Evolutionary conservation across 1,140 invertebrate species (phyloP).

Genomic region (Halyomorpha halys): DNA sequence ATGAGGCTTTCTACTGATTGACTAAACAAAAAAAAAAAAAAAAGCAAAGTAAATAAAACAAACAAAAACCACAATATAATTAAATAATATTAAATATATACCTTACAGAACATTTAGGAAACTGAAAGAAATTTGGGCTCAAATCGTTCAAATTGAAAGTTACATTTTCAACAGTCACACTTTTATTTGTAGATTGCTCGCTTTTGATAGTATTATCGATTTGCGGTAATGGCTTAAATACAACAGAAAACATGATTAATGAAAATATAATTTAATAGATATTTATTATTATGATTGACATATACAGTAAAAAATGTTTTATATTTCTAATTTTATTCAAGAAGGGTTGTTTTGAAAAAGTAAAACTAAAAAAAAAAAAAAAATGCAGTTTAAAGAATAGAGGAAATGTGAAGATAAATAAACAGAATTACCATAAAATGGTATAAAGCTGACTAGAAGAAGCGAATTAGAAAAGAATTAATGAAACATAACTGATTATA

Average conservation of each 20-base stretch:
- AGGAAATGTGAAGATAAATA: too few species aligned
- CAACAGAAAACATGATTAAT: slow-evolving; percentile 12
- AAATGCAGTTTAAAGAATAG: too few species aligned
- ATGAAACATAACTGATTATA: too few species aligned
- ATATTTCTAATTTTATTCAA: too few species aligned
- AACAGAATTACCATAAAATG: too few species aligned
- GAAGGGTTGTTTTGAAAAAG: too few species aligned
- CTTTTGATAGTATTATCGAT: not conserved
- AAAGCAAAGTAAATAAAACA: too few species aligned
- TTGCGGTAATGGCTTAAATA: not conserved
- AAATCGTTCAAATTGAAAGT: slow-evolving; percentile 9
- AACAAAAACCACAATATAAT: not conserved
- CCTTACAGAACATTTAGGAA: slow-evolving; percentile 56
- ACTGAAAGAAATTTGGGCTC: slow-evolving; percentile 31
- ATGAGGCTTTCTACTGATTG: slow-evolving; percentile 1
- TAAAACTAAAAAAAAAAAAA: slow-evolving; percentile 15
- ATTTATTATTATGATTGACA: too few species aligned
- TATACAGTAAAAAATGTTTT: too few species aligned
- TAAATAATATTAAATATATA: slow-evolving; percentile 31
- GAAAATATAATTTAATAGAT: too few species aligned
- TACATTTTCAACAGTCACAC: not conserved
- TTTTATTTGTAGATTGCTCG: not conserved
- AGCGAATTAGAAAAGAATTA: too few species aligned
- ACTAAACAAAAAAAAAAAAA: not conserved
- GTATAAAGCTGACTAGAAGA: too few species aligned